Conservation (phyloP, 1,140 invertebrate genomes). For the Bombus consobrinus region DNA sequence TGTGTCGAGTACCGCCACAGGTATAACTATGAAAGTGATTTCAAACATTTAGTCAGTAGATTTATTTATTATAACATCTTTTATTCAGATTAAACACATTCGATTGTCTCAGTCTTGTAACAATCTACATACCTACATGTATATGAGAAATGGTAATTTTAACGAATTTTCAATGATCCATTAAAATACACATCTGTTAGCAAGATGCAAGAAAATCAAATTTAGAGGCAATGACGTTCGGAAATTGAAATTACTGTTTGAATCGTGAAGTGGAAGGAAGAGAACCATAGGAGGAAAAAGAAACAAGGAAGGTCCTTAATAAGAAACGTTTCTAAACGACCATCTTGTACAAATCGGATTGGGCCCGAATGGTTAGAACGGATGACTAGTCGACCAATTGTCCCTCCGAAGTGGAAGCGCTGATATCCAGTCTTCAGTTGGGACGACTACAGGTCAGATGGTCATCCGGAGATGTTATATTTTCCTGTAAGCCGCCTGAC, state of each 20-base stretch:
- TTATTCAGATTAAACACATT: too few relatives aligned
- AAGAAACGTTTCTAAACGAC: slow-evolving; percentile 38
- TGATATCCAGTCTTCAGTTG: slow-evolving; percentile 59
- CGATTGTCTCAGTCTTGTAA: too few relatives aligned
- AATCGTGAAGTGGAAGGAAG: background rate
- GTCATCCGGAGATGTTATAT: slow-evolving; percentile 57
- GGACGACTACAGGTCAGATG: slow-evolving; percentile 49
- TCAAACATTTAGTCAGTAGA: too few relatives aligned
- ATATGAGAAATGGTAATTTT: too few relatives aligned
- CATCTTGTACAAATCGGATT: slow-evolving; percentile 45
- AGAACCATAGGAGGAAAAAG: background rate
- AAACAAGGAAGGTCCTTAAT: background rate
- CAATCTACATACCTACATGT: too few relatives aligned
- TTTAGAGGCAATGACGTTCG: background rate
- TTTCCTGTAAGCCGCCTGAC: slow-evolving; percentile 57
- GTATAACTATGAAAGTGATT: too few relatives aligned
- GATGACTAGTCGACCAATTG: slow-evolving; percentile 59
- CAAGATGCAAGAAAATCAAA: too few relatives aligned
- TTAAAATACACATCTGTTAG: too few relatives aligned
- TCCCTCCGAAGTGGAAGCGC: slow-evolving; percentile 60
- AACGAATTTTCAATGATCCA: too few relatives aligned
- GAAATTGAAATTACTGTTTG: background rate
- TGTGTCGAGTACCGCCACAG: too few relatives aligned
- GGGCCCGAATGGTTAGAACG: slow-evolving; percentile 51
- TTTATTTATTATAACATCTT: too few relatives aligned